Percentiles rank a stretch among this genome's conserved stretches.
Evolutionary conservation across 2,888 invertebrate genomes (phyloP).

Genomic region (Stenolophus ochropezus): DNA sequence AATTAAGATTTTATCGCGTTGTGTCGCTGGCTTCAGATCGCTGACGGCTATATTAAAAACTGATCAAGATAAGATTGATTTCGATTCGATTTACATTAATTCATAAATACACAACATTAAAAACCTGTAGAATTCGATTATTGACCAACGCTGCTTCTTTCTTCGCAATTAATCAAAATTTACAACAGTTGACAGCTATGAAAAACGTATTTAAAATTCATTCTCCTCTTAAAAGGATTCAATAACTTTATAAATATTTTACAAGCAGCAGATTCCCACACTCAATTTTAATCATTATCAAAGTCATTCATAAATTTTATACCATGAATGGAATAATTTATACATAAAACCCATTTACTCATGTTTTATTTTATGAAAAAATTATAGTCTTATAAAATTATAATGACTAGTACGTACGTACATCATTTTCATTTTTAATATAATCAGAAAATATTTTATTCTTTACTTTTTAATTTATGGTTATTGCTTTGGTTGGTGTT

Average conservation of each 20-base stretch:
- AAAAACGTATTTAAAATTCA: constrained; percentile 53
- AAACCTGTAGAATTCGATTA: constrained; percentile 51
- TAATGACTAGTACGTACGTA: too few relatives aligned
- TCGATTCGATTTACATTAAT: constrained; percentile 52
- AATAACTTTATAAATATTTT: constrained; percentile 31
- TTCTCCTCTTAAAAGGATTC: constrained; percentile 17
- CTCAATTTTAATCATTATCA: constrained; percentile 1
- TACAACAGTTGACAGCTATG: background rate
- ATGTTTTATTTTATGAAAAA: background rate
- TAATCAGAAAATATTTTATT: background rate
- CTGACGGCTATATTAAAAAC: constrained; percentile 56
- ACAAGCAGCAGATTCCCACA: constrained; percentile 11
- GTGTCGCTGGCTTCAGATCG: constrained; percentile 5
- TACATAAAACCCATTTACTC: background rate
- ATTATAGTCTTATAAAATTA: background rate
- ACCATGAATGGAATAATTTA: background rate
- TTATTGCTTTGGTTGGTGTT: too few relatives aligned
- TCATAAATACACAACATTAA: constrained; percentile 46
- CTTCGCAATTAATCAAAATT: constrained; percentile 51
- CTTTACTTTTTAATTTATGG: too few relatives aligned
- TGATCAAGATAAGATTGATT: constrained; percentile 54
- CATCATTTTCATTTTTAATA: background rate
- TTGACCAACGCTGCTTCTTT: background rate
- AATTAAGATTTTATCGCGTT: background rate
- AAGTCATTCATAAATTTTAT: constrained; percentile 14